Evolutionary conservation across 92 coral and sea anemone species (phyloP).

Genomic region (Muricea muricata): DNA sequence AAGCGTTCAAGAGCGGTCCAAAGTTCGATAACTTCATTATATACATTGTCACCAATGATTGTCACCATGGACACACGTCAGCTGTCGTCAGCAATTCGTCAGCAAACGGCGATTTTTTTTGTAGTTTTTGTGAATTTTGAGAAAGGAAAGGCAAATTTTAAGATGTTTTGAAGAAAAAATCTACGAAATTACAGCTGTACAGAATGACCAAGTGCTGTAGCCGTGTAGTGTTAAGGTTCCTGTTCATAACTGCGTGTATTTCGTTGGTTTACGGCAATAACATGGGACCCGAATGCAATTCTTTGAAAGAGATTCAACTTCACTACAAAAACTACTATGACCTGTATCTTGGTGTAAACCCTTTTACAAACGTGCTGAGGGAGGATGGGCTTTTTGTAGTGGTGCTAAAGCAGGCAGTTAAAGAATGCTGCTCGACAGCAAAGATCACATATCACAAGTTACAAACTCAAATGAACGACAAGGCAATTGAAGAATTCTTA

Average conservation of each 20-base stretch:
- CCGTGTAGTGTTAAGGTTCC: neutral
- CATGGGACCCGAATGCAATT: neutral
- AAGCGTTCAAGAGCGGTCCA: too few species aligned
- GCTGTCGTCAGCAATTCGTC: conserved; percentile 23
- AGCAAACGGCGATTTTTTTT: neutral
- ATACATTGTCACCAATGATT: neutral
- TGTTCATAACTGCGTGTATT: conserved; percentile 4
- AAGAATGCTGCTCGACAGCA: neutral
- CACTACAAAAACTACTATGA: conserved; percentile 19
- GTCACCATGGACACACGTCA: neutral
- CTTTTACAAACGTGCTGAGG: neutral
- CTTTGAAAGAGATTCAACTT: neutral
- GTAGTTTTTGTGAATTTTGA: neutral
- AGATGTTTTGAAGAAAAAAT: conserved; percentile 27
- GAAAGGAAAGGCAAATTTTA: neutral
- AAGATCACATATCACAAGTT: neutral
- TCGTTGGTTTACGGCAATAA: neutral
- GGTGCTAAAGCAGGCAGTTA: neutral
- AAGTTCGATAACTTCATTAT: too few species aligned
- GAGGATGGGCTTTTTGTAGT: neutral
- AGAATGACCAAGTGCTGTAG: neutral
- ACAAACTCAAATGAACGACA: neutral
- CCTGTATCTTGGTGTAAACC: conserved; percentile 7
- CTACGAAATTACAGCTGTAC: neutral
- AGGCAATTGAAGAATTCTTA: conserved; percentile 21